Evolutionary conservation across 2,888 invertebrate genomes (phyloP).

Genomic region (Carpatolechia fugitivella): DNA sequence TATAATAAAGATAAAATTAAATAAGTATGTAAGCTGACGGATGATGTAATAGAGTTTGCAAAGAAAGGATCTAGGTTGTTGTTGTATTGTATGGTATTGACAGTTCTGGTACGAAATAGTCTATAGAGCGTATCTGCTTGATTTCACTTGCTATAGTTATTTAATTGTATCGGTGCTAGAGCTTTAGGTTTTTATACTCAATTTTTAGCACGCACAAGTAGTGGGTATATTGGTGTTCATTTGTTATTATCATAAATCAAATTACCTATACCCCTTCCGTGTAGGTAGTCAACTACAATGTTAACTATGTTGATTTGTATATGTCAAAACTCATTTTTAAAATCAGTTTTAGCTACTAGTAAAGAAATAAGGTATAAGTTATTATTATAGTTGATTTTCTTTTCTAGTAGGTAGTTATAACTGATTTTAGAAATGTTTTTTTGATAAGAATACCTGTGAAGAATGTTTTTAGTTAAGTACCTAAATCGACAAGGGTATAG

Average conservation of each 20-base stretch:
- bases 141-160: conserved; percentile 46
- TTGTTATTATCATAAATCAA: neutral
- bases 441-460: neutral
- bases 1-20: too few species aligned
- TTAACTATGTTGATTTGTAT: too few species aligned
- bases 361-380: too few species aligned
- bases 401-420: too few species aligned
- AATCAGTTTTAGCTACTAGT: too few species aligned
- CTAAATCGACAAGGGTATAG: too few species aligned
- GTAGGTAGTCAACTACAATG: too few species aligned
- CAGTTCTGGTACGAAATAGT: neutral
- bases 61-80: neutral
- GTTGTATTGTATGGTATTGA: neutral
- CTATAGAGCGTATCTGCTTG: conserved; percentile 16
- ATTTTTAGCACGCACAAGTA: conserved; percentile 47
- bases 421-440: neutral
- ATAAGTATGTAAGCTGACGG: too few species aligned
- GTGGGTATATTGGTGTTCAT: conserved; percentile 16
- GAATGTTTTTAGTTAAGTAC: neutral
- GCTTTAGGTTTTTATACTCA: conserved; percentile 56
- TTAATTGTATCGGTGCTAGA: conserved; percentile 65
- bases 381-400: too few species aligned
- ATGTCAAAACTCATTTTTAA: too few species aligned
- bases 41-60: neutral
- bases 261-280: neutral